These are phyloP conservation scores for Jordanella pulchra DNA, from an alignment of 2,797 vertebrate species.

Conservation along the genomic window DNA sequence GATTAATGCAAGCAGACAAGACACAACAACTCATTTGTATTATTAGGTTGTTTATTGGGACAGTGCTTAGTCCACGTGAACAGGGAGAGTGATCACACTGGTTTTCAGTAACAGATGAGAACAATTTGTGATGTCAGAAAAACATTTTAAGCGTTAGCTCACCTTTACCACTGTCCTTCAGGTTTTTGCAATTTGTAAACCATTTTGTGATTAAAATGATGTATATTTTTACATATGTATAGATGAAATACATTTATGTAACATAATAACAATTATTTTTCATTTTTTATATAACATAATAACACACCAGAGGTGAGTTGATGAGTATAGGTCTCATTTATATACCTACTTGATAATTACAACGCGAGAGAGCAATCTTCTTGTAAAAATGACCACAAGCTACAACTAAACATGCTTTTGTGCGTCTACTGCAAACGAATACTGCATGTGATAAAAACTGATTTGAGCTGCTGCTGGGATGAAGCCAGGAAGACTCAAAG, in stretches of 20 bases:
- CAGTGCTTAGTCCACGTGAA: conserved; percentile 49
- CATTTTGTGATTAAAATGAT: neutral
- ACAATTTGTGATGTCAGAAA: conserved; percentile 7
- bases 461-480: conserved; percentile 1
- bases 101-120: conserved; percentile 27
- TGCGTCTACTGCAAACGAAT: conserved; percentile 30
- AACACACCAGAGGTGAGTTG: neutral
- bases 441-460: neutral
- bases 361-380: conserved; percentile 12
- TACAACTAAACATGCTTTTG: conserved; percentile 7
- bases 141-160: neutral
- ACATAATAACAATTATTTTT: neutral
- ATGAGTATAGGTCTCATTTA: conserved; percentile 10
- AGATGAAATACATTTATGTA: neutral
- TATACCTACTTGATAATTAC: conserved; percentile 12
- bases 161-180: conserved; percentile 1
- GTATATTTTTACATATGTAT: neutral
- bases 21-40: conserved; percentile 46
- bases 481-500: conserved; percentile 38
- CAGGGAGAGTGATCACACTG: conserved; percentile 21
- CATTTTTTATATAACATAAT: neutral
- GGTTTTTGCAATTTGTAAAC: neutral
- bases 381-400: neutral
- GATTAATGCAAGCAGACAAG: conserved; percentile 66
- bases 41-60: conserved; percentile 67